Conservation (phyloP, 2,797 vertebrate species). For the Lagocephalus sceleratus region DNA sequence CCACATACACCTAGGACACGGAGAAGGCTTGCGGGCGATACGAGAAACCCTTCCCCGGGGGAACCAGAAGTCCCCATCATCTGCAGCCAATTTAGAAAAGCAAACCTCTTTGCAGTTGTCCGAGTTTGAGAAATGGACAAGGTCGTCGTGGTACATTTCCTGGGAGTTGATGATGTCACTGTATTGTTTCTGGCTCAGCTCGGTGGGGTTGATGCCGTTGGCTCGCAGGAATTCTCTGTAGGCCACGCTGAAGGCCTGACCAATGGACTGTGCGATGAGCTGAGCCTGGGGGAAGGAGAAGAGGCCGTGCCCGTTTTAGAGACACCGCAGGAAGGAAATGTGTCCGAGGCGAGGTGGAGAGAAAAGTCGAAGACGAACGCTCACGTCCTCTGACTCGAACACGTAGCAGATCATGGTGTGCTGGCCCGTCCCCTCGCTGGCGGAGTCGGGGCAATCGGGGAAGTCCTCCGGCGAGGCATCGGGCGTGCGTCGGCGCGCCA, state of each 20-base stretch:
- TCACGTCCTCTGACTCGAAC: slow-evolving; percentile 82
- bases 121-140: slow-evolving; percentile 87
- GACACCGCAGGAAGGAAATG: not conserved
- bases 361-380: slow-evolving; percentile 26
- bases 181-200: slow-evolving; percentile 98
- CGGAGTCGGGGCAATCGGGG: slow-evolving; percentile 82
- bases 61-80: slow-evolving; percentile 9
- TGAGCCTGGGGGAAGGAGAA: slow-evolving; percentile 81
- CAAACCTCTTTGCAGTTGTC: slow-evolving; percentile 98
- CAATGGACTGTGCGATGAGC: slow-evolving; percentile 97
- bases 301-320: not conserved
- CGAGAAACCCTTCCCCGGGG: not conserved
- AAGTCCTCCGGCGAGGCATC: slow-evolving; percentile 88
- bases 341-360: slow-evolving; percentile 11
- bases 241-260: slow-evolving; percentile 97
- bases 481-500: slow-evolving; percentile 91
- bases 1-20: slow-evolving; percentile 81
- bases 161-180: slow-evolving; percentile 97
- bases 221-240: slow-evolving; percentile 96
- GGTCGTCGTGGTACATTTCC: slow-evolving; percentile 84
- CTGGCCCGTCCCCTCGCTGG: slow-evolving; percentile 86
- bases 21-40: not conserved
- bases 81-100: slow-evolving; percentile 11
- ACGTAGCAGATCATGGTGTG: slow-evolving; percentile 95
- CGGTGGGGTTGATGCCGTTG: slow-evolving; percentile 97